Evolutionary conservation across 2,888 invertebrate species (phyloP).

Genomic region (Darwinula stevensoni): DNA sequence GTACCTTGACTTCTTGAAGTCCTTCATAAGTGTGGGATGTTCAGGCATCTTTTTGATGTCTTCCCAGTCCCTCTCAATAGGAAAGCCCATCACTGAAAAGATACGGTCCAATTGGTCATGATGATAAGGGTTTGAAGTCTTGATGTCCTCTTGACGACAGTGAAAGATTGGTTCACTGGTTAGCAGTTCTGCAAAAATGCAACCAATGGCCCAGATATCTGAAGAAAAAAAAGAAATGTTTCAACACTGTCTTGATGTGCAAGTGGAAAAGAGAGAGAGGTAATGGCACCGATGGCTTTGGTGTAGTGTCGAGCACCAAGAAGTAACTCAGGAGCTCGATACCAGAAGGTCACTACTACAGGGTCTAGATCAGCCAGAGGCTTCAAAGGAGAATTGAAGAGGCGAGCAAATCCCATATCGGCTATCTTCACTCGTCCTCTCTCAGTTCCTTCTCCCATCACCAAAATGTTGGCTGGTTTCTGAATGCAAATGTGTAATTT

Average conservation of each 20-base stretch:
- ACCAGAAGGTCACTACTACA: conserved; percentile 99
- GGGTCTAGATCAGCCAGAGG: conserved; percentile 94
- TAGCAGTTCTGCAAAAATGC: conserved; percentile 93
- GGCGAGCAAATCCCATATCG: conserved; percentile 94
- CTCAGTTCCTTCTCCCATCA: conserved; percentile 96
- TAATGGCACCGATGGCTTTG: conserved; percentile 53
- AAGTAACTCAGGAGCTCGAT: conserved; percentile 80
- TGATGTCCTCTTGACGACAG: conserved; percentile 96
- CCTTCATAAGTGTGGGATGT: conserved; percentile 73
- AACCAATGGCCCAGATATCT: conserved; percentile 98
- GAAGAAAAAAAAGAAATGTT: conserved; percentile 11
- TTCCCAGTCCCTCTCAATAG: conserved; percentile 90
- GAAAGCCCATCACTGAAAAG: conserved; percentile 98
- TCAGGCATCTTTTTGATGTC: conserved; percentile 98
- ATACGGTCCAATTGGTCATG: conserved; percentile 94
- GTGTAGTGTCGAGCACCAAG: conserved; percentile 89
- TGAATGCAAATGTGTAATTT: conserved; percentile 20
- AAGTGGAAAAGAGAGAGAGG: not conserved
- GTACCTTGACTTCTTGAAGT: conserved; percentile 85
- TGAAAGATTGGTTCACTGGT: conserved; percentile 98
- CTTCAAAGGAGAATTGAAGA: conserved; percentile 91
- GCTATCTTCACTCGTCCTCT: conserved; percentile 91
- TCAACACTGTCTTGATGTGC: not conserved
- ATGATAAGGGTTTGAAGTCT: conserved; percentile 96
- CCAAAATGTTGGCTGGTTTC: conserved; percentile 96